Base-by-base conservation (phyloP, 1,140 invertebrate genomes). In the Zaprionus inermis region DNA sequence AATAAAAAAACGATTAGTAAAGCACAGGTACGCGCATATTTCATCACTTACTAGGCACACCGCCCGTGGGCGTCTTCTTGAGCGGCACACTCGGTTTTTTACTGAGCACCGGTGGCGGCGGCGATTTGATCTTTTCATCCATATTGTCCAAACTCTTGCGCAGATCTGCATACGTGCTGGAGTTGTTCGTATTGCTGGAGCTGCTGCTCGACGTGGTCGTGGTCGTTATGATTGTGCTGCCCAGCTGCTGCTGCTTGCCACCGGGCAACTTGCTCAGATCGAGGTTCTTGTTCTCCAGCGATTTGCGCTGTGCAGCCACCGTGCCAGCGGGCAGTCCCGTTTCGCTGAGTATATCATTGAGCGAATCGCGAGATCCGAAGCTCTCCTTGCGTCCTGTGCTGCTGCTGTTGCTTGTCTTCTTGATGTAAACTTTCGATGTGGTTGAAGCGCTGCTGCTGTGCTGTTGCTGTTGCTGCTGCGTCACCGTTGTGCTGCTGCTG, bases 11-110 rank as follows among this genome's bases (percentile, higher is more conserved):
- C n/a, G 44, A 28, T 60, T 32, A 70, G 52, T 49, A 36, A 10
- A 10, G 3, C 0, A 55, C n/a, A 46, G n/a, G 32, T 11, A 44
- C 14, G 4, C 0, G 12, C 20, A 36, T 16, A 24, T 44, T 59
- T 20, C 24, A 65, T 14, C 22, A 60, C 80, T 78, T 34, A 91
- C 90, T 78, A 9, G 94, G 92, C 22, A 93, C 93, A 11, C 76
- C 69, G 3, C 83, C 84, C 2, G 94, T 94, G 5, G 94, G 94
- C 70, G 94, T 94, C 74, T 95, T 95, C 90, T 95, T 95, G 44
- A 94, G 84, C 44, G 94, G 94, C 71, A 95, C 93, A 59, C 92
- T 93, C 14, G 95, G 95, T 90, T 95, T 95, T 79, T 95, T 95
- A 59, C 86, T 81, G n/a, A 92, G 71, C 61, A 91, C 91, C 54